These are phyloP conservation scores for Euzophera pinguis DNA, from an alignment of 2,888 invertebrate species.

Conservation along the genomic window DNA sequence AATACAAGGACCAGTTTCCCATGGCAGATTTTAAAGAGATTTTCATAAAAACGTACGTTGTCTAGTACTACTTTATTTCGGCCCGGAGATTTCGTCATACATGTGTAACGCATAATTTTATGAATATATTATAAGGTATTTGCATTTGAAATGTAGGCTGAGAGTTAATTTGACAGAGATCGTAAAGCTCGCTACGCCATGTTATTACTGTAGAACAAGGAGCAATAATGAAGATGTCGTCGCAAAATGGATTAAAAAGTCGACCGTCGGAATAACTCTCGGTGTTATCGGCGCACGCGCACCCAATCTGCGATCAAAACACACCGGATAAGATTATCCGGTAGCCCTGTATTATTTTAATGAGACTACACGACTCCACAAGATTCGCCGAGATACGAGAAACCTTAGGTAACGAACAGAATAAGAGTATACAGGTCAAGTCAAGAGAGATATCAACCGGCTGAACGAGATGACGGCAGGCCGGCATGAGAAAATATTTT, in stretches of 20 bases:
- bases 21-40: conserved; percentile 29
- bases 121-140: conserved; percentile 66
- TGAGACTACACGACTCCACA: conserved; percentile 77
- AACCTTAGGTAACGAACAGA: conserved; percentile 74
- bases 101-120: conserved; percentile 62
- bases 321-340: conserved; percentile 79
- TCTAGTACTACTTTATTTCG: conserved; percentile 51
- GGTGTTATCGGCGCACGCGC: conserved; percentile 76
- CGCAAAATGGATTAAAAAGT: conserved; percentile 71
- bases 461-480: conserved; percentile 51
- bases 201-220: conserved; percentile 38
- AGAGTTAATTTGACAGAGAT: conserved; percentile 30
- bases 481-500: conserved; percentile 45
- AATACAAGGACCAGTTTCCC: conserved; percentile 45
- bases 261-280: conserved; percentile 73
- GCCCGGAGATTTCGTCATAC: conserved; percentile 57
- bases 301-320: conserved; percentile 78
- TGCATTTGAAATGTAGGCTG: conserved; percentile 46
- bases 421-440: conserved; percentile 73
- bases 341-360: conserved; percentile 80
- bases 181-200: conserved; percentile 30
- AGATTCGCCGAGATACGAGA: conserved; percentile 74
- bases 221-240: conserved; percentile 76
- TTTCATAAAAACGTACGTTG: conserved; percentile 52
- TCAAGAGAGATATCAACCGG: conserved; percentile 63